Evolutionary conservation across 1,140 invertebrate genomes (phyloP), one percentile per base, ranked within the genome.

Genomic region (Drosophila dunni): DNA sequence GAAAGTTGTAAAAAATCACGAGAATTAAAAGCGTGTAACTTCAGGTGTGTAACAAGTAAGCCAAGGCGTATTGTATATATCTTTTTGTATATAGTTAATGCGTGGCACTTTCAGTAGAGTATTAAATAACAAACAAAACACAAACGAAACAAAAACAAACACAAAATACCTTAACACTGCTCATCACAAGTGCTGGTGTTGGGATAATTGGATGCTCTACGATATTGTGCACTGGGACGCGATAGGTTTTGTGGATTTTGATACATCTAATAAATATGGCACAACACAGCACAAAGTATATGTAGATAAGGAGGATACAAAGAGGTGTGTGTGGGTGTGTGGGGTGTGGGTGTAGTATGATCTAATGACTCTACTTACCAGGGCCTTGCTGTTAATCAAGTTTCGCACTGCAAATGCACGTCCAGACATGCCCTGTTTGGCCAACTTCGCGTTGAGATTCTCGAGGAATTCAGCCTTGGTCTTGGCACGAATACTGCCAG

Each of bases 361-460:
- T 40, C 7, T n/a, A n/a, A 64, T 57, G 46, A 10, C 20, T 48
- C 7, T 67, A 86, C 90, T 91, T 90, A 95, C 95, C 94, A 95
- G 94, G 66, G 94, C 94, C 90, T 94, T 94, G 64, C 94, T 94
- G 80, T 95, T 95, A 69, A 95, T 95, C 54, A 94, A 92, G 79
- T 95, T 94, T 73, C 95, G 83, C 58, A 95, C 94, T 71, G 93
- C 91, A 77, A 91, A 91, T 86, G 93, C 93, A 82, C 76, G 93
- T 90, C 63, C 94, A 63, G 93, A 94, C 50, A 93, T 93, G 83
- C 94, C 93, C 81, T 94, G 94, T 67, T 95, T 94, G 53, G 95
- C 94, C 68, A 97, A 92, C 72, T 96, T 97, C 8, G 95, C 95
- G 79, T 96, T 97, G 45, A 97, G 92, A 79, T 95, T 96, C 92